Percentiles rank a stretch among this genome's conserved stretches.
These are phyloP conservation scores for Callopanchax toddi DNA, from an alignment of 2,113 vertebrate species.

Conservation along the genomic window DNA sequence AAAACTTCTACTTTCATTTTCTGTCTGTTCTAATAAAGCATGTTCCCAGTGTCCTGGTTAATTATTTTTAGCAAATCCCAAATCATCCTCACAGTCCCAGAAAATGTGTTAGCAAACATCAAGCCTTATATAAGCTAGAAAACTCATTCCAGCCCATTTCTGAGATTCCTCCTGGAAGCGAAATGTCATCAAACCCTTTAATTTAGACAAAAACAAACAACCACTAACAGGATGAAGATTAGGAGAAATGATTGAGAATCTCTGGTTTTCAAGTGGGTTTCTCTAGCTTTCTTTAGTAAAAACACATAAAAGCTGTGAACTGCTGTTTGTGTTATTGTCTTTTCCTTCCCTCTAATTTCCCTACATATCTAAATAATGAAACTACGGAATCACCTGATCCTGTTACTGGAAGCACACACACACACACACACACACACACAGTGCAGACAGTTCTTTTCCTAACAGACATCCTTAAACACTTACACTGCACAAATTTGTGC, in stretches of 20 bases:
- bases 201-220: neutral
- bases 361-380: neutral
- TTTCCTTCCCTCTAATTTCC: constrained; percentile 23
- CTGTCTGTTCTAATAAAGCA: neutral
- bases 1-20: neutral
- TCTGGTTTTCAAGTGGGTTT: neutral
- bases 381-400: constrained; percentile 20
- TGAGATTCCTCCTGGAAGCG: neutral
- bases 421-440: neutral
- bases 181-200: neutral
- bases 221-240: neutral
- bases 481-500: constrained; percentile 1
- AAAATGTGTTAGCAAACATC: constrained; percentile 3
- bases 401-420: constrained; percentile 28
- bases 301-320: neutral
- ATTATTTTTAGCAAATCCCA: neutral
- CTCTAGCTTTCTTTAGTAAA: neutral
- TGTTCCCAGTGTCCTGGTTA: neutral
- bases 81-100: neutral
- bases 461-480: constrained; percentile 1
- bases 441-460: constrained; percentile 4
- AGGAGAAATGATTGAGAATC: neutral
- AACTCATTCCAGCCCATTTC: neutral
- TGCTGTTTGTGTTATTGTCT: constrained; percentile 4
- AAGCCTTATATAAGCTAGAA: neutral